Conservation (phyloP, 2,888 invertebrate genomes). For the Furcula furcula region DNA sequence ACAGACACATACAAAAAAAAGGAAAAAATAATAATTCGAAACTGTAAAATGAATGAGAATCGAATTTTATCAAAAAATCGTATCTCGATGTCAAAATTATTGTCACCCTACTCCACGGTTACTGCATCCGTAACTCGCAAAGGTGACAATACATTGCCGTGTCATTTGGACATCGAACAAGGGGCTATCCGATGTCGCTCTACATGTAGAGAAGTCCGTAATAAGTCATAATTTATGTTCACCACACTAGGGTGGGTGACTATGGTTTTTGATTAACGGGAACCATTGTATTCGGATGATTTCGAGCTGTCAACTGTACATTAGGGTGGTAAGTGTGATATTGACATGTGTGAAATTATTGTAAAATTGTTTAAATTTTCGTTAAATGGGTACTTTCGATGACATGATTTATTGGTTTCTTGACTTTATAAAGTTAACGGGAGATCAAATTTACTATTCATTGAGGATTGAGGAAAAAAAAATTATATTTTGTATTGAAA, state of each 20-base stretch:
- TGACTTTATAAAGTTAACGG: no score
- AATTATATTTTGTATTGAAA: no score
- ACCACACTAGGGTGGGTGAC: conserved; percentile 59
- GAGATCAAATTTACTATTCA: no score
- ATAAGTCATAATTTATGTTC: conserved; percentile 76
- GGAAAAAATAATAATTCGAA: no score
- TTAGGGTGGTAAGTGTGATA: conserved; percentile 27
- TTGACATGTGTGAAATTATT: conserved; percentile 66
- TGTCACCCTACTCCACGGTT: conserved; percentile 33
- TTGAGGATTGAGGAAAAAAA: no score
- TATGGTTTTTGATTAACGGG: conserved; percentile 61
- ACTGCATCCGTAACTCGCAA: conserved; percentile 65
- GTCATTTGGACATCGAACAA: conserved; percentile 65
- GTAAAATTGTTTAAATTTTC: conserved; percentile 46
- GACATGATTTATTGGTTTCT: conserved; percentile 1
- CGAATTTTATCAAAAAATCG: no score
- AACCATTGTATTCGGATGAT: conserved; percentile 50
- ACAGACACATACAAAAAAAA: no score
- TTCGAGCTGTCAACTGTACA: conserved; percentile 39
- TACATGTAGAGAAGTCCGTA: conserved; percentile 32
- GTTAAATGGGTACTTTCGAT: conserved; percentile 16
- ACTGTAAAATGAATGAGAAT: no score
- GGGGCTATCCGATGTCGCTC: conserved; percentile 63
- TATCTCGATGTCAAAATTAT: conserved; percentile 10
- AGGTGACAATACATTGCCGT: conserved; percentile 75